Evolutionary conservation across 2,888 invertebrate species (phyloP), one percentile per base, ranked within the genome.

Genomic region (Cheilosia grossa): DNA sequence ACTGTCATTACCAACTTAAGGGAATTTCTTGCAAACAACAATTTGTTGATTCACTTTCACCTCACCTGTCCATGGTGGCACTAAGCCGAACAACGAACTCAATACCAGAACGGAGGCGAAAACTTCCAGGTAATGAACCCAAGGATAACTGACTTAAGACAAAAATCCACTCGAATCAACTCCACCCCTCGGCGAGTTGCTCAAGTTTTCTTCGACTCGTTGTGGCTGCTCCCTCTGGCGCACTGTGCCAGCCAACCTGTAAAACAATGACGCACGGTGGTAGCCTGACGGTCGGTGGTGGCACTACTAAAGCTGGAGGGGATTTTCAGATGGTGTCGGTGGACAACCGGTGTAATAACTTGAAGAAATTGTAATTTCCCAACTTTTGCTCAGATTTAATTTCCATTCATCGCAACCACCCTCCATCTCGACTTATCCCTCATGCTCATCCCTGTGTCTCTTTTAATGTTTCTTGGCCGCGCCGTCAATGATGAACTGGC

Each of bases 361-460:
- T 81, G 67, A 77, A 85, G 85, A 85, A 78, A 85, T 85, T 85
- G 85, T 85, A 85, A 85, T 85, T 85, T 85, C 74, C 85, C 75
- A 85, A 85, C 80, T 85, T 79, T 85, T 85, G 75, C 67, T 77
- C 66, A 80, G 85, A 85, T 85, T 85, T 85, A 85, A 85, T 85
- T 80, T 80, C 80, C 79, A 85, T 85, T 85, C 75, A 85, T 72
- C 72, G 30, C 67, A 24, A 40, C 1, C 13, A 10, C 44, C 17
- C 27, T 4, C 4, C 10, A 0, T 19, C 17, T 42, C 51, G 42
- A 64, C 64, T 69, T 73, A 77, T 82, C 81, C 82, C 56, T 56
- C 51, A 30, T 63, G 56, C 82, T 51, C 37, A 51, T 73, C 40
- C 49, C 37, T 40, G 51, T 74, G 70, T 72, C 61, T 64, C 49